Evolutionary conservation across 2,113 vertebrate genomes (phyloP).

Genomic region (Trematomus loennbergii): DNA sequence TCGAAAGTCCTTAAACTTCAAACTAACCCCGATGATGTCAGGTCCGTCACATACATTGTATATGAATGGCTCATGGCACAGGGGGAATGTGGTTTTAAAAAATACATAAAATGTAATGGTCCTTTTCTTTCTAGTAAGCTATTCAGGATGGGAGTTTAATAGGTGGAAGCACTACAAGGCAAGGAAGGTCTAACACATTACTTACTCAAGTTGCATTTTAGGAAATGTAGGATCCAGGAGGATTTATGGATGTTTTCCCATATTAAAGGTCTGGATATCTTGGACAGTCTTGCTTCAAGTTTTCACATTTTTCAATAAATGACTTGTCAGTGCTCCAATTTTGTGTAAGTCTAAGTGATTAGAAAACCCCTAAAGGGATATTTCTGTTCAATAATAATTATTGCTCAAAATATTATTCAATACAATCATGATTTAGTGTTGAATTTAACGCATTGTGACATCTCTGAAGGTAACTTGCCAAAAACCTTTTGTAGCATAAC

Average conservation of each 20-base stretch:
- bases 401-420: neutral
- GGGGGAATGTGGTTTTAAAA: too few relatives aligned
- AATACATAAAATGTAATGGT: too few relatives aligned
- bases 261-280: neutral
- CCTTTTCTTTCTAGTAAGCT: neutral
- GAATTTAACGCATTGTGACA: neutral
- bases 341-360: neutral
- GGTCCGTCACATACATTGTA: too few relatives aligned
- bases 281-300: neutral
- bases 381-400: conserved; percentile 2
- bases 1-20: neutral
- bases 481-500: neutral
- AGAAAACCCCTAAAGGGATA: neutral
- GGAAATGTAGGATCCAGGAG: neutral
- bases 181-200: neutral
- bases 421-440: neutral
- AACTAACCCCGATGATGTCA: conserved; percentile 9
- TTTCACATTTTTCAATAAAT: neutral
- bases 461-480: neutral
- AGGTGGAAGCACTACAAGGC: neutral
- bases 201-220: neutral
- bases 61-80: too few relatives aligned
- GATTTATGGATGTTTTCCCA: neutral
- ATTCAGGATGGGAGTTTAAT: neutral
- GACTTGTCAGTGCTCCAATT: neutral